Conservation (phyloP, 2,888 invertebrate genomes). For the Sphinx pinastri region DNA sequence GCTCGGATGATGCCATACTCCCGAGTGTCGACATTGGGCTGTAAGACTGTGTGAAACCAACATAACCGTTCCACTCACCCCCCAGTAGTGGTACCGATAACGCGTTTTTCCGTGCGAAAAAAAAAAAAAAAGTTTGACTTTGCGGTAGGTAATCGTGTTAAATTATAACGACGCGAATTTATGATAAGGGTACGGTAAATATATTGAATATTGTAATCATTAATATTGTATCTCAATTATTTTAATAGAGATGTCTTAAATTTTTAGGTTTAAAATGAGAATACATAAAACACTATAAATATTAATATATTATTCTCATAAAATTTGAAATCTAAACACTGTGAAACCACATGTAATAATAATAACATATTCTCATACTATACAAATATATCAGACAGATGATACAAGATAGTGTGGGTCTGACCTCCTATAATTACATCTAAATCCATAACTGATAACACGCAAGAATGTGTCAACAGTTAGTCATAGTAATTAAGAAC, state of each 20-base stretch:
- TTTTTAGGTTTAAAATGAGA: background rate
- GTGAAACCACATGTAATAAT: too few relatives aligned
- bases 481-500: constrained; percentile 4
- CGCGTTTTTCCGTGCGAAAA: too few relatives aligned
- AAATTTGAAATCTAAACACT: too few relatives aligned
- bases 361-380: background rate
- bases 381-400: background rate
- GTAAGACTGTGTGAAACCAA: too few relatives aligned
- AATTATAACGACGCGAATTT: background rate
- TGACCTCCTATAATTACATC: background rate
- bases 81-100: too few relatives aligned
- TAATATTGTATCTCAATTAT: background rate
- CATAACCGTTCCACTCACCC: too few relatives aligned
- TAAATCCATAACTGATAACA: background rate
- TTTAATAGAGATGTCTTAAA: background rate
- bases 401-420: background rate
- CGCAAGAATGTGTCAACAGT: constrained; percentile 1
- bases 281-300: background rate
- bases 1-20: too few relatives aligned
- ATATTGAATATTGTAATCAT: background rate
- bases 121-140: too few relatives aligned
- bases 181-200: background rate
- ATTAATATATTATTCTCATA: too few relatives aligned
- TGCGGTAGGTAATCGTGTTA: background rate
- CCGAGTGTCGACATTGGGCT: too few relatives aligned